These are phyloP conservation scores for Ormyrus thymus DNA, from an alignment of 2,888 invertebrate genomes.

Conservation along the genomic window DNA sequence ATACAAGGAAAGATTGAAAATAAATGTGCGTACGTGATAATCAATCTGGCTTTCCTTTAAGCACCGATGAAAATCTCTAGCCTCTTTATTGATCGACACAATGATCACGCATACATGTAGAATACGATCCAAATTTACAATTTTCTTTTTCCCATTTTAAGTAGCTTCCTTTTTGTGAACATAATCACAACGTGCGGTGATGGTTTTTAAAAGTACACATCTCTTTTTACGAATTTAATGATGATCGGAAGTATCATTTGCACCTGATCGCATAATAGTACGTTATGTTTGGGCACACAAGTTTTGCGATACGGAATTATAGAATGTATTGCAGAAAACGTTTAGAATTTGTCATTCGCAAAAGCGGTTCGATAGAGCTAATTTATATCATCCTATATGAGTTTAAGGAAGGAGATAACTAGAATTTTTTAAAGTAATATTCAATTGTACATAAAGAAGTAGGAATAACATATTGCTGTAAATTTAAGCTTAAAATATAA, in stretches of 20 bases:
- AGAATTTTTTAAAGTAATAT: conserved; percentile 54
- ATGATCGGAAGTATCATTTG: conserved; percentile 41
- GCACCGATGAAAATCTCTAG: conserved; percentile 51
- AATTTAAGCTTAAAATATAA: conserved; percentile 56
- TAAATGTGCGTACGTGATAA: no score
- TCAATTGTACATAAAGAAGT: conserved; percentile 57
- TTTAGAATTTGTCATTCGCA: conserved; percentile 48
- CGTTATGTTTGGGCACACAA: conserved; percentile 41
- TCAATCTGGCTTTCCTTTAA: not conserved
- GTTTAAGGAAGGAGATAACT: conserved; percentile 46
- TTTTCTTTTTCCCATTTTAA: conserved; percentile 9
- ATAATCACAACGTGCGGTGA: conserved; percentile 47
- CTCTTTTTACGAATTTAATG: conserved; percentile 38
- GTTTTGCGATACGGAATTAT: conserved; percentile 25
- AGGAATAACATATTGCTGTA: conserved; percentile 55
- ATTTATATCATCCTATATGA: conserved; percentile 52
- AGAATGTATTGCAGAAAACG: conserved; percentile 40
- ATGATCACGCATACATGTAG: conserved; percentile 27
- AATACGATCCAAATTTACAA: conserved; percentile 28
- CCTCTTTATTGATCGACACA: conserved; percentile 32
- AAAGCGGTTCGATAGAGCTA: conserved; percentile 51
- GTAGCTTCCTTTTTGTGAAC: conserved; percentile 28
- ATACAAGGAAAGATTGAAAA: no score
- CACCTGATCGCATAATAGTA: conserved; percentile 52
- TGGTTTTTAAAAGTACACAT: conserved; percentile 41